phyloP scores from a whole-genome alignment of 2,888 invertebrate species.

The Mongoloraphidia duomilia region DNA sequence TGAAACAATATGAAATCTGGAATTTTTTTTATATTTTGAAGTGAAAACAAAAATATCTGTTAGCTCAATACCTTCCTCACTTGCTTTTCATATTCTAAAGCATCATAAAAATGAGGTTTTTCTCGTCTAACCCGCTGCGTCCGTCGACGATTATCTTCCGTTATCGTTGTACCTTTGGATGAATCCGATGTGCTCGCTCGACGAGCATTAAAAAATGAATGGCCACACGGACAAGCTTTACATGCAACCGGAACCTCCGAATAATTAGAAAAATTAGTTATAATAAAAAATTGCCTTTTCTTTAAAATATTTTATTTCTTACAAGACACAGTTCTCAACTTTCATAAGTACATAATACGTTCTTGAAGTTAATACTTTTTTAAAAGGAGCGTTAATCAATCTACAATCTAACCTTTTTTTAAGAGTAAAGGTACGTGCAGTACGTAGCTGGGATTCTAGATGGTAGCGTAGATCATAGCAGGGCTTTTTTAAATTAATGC shows the following conservation, averaged over 20 bases:
- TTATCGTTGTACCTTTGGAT: slow-evolving; percentile 23
- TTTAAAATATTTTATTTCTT: not conserved
- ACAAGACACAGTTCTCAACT: not conserved
- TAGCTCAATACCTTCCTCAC: slow-evolving; percentile 42
- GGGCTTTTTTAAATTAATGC: too few species aligned
- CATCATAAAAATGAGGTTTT: slow-evolving; percentile 72
- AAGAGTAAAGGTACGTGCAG: too few species aligned
- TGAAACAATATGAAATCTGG: not conserved
- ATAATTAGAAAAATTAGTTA: too few species aligned
- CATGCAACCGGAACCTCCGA: slow-evolving; percentile 67
- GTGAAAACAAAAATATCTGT: slow-evolving; percentile 4
- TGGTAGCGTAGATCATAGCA: too few species aligned
- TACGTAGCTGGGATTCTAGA: too few species aligned
- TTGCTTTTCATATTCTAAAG: slow-evolving; percentile 65
- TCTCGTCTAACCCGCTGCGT: slow-evolving; percentile 61
- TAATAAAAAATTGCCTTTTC: not conserved
- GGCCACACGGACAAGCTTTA: slow-evolving; percentile 70
- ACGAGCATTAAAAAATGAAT: slow-evolving; percentile 61
- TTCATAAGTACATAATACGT: not conserved
- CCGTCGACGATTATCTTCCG: slow-evolving; percentile 40
- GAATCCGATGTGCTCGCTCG: slow-evolving; percentile 34
- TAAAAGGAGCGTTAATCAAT: too few species aligned
- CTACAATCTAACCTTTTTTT: too few species aligned
- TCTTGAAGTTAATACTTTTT: not conserved
- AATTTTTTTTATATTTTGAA: not conserved